Evolutionary conservation across 2,797 vertebrate genomes (phyloP), one percentile per base, ranked within the genome.

Genomic region (Lycodopsis pacificus): DNA sequence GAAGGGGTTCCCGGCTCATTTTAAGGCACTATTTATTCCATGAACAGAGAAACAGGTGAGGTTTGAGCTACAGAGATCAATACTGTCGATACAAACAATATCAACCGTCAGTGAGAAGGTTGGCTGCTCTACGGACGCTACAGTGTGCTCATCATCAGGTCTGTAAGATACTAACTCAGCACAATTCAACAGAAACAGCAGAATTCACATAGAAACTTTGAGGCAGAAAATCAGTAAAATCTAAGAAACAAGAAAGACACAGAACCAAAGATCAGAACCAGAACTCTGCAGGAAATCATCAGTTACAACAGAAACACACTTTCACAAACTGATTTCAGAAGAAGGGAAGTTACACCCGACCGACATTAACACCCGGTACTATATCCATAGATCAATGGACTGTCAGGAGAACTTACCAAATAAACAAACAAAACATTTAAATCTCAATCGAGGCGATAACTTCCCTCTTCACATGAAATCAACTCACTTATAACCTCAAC

Each of bases 1-100:
- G 46, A 25, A 66, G 36, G n/a, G 17, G 70, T 73, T 30, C 71
- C 42, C 32, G 57, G 72, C 20, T 73, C 32, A 32, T 86, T 86
- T 91, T 87, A 95, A 95, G 94, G 94, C 94, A 95, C 94, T 94
- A 89, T 85, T 90, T 77, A 79, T 86, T 42, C 77, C 76, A 69
- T 59, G 77, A 65, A 82, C 49, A 76, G 69, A 77, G 63, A 81
- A 82, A 87, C 49, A 69, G 49, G 67, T 79, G 73, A 80, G 58
- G 19, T 48, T 48, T 49, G 46, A 78, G 65, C 72, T 59, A 71
- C 61, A 80, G 32, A 42, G 32, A 42, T 56, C n/a, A 73, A 63
- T 36, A 70, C 38, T 27, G 3, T 63, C 30, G 25, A 53, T 70
- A 15, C 42, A 44, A 44, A 44, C 15, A 7, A 70, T 80, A n/a